Conservation (phyloP, 2,797 vertebrate genomes). For the Helicolenus hilgendorfi region DNA sequence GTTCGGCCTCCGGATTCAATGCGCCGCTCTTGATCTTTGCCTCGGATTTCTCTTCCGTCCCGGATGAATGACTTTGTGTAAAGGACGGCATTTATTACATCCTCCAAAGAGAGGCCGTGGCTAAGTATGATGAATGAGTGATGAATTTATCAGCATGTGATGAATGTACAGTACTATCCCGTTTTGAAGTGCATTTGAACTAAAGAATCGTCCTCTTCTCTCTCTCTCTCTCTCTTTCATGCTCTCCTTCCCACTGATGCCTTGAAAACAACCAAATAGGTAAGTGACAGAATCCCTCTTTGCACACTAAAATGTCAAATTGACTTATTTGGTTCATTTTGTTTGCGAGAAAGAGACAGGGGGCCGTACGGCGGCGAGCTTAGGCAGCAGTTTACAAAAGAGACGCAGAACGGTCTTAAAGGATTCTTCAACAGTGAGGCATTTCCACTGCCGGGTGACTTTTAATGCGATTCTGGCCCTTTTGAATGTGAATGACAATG, state of each 20-base stretch:
- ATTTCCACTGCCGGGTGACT: slow-evolving; percentile 27
- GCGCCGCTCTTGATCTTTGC: slow-evolving; percentile 38
- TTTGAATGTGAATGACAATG: slow-evolving; percentile 39
- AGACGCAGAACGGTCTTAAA: slow-evolving; percentile 19
- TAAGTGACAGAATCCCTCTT: slow-evolving; percentile 76
- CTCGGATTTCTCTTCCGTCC: slow-evolving; percentile 27
- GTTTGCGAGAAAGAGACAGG: not conserved
- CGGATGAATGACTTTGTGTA: slow-evolving; percentile 73
- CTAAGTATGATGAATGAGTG: slow-evolving; percentile 85
- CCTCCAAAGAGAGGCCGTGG: slow-evolving; percentile 51
- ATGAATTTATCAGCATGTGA: slow-evolving; percentile 76
- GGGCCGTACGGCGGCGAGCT: not conserved
- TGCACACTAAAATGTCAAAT: slow-evolving; percentile 63
- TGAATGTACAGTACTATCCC: slow-evolving; percentile 63
- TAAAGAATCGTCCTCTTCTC: slow-evolving; percentile 46
- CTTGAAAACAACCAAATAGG: slow-evolving; percentile 80
- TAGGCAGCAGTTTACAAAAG: slow-evolving; percentile 27
- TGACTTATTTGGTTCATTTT: slow-evolving; percentile 70
- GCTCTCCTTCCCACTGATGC: slow-evolving; percentile 6
- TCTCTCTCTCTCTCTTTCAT: not conserved
- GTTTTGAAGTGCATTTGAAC: slow-evolving; percentile 51
- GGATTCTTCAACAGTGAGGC: slow-evolving; percentile 9
- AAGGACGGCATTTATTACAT: slow-evolving; percentile 76
- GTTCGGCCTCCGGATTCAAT: not conserved
- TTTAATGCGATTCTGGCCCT: slow-evolving; percentile 48